Conservation (phyloP, 2,113 vertebrate genomes). For the Rattus rattus region DNA sequence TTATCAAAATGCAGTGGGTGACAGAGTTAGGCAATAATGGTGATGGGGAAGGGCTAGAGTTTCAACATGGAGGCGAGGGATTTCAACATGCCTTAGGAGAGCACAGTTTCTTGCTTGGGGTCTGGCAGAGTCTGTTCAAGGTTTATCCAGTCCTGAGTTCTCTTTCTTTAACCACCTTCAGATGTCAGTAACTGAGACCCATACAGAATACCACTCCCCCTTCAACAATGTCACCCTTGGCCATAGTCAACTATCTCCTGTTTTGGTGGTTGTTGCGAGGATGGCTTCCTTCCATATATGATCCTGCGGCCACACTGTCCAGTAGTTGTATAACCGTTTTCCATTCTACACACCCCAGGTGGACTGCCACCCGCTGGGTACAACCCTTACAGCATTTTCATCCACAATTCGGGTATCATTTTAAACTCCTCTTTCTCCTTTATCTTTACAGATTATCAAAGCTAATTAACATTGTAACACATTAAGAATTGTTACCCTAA, state of each 20-base stretch:
- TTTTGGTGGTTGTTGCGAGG: background rate
- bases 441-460: background rate
- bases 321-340: background rate
- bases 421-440: background rate
- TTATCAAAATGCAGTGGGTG: background rate
- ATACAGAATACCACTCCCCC: too few species aligned
- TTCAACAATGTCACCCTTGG: background rate
- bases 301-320: too few species aligned
- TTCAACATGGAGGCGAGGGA: background rate
- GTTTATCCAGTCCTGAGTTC: background rate
- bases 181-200: background rate
- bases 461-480: background rate
- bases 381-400: background rate
- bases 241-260: background rate
- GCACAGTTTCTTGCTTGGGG: background rate
- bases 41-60: background rate
- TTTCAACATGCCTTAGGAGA: background rate
- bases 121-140: background rate
- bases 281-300: background rate
- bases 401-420: background rate
- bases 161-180: background rate
- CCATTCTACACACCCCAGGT: too few species aligned
- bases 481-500: background rate
- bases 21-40: background rate
- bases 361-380: rapidly evolving